Evolutionary conservation across 2,888 invertebrate genomes (phyloP).

Genomic region (Cabera pusaria): DNA sequence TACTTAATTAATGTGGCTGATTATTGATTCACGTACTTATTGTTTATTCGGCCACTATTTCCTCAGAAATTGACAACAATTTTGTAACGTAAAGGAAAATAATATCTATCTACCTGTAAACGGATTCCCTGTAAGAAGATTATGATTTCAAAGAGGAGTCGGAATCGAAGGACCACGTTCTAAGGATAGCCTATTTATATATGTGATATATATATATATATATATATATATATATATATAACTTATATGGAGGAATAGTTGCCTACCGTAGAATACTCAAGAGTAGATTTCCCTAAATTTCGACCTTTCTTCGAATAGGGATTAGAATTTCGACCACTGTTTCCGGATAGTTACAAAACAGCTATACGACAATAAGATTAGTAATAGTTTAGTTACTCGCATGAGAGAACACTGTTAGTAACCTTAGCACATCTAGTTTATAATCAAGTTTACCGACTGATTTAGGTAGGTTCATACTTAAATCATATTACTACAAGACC

Average conservation of each 20-base stretch:
- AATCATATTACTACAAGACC: too few species aligned
- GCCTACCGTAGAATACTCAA: background rate
- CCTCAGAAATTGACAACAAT: slow-evolving; percentile 26
- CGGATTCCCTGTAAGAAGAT: slow-evolving; percentile 42
- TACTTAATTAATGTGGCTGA: slow-evolving; percentile 6
- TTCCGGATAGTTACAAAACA: background rate
- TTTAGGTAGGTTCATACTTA: too few species aligned
- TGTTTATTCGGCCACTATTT: too few species aligned
- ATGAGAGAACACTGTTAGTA: too few species aligned
- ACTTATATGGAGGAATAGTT: background rate
- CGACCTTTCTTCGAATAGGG: background rate
- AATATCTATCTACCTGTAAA: slow-evolving; percentile 32
- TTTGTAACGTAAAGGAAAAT: slow-evolving; percentile 26
- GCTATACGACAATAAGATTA: background rate
- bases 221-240: too few species aligned
- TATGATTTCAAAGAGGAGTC: slow-evolving; percentile 47
- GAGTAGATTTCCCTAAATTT: background rate
- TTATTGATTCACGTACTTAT: slow-evolving; percentile 16
- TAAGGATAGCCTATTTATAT: background rate
- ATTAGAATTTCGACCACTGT: slow-evolving; percentile 2
- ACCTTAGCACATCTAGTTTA: too few species aligned
- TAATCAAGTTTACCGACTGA: too few species aligned
- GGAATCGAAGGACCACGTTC: slow-evolving; percentile 33
- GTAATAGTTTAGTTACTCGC: too few species aligned
- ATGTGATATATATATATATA: too few species aligned